Conservation (phyloP, 2,113 vertebrate genomes). For the Mesoclemmys tuberculata region DNA sequence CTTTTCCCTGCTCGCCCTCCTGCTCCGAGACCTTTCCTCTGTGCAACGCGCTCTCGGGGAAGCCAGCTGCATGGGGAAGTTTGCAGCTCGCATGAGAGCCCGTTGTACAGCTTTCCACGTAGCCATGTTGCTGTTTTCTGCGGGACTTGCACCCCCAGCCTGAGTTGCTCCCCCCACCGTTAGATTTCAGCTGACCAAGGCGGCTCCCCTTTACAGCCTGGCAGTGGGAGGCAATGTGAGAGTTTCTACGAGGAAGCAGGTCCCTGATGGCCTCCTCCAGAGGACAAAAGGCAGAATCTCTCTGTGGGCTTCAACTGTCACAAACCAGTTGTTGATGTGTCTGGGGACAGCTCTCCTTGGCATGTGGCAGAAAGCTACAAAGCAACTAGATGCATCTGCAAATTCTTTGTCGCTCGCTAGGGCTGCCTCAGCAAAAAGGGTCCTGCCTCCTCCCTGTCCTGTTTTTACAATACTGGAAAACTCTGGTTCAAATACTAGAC, state of each 20-base stretch:
- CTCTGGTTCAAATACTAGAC: not conserved
- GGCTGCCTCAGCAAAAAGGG: not conserved
- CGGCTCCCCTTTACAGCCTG: not conserved
- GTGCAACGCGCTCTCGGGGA: no score
- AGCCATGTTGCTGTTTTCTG: not conserved
- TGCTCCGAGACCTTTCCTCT: not conserved
- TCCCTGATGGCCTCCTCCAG: not conserved
- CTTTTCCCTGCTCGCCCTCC: not conserved
- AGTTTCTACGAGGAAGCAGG: no score
- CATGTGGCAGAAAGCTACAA: not conserved
- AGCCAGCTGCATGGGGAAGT: not conserved
- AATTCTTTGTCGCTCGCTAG: not conserved
- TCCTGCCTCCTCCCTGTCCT: not conserved
- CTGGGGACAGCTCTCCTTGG: not conserved
- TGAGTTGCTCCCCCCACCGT: no score
- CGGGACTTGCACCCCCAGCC: not conserved
- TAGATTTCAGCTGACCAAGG: not conserved
- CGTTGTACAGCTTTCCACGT: not conserved
- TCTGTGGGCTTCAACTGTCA: not conserved
- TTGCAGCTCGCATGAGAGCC: not conserved
- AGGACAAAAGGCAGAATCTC: not conserved
- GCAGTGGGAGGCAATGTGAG: not conserved
- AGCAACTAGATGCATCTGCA: fast-evolving
- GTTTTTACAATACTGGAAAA: not conserved
- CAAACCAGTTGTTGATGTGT: not conserved